Percentiles rank a stretch among this genome's conserved stretches.
Evolutionary conservation across 2,113 vertebrate species (phyloP).

Genomic region (Tauraco erythrolophus): DNA sequence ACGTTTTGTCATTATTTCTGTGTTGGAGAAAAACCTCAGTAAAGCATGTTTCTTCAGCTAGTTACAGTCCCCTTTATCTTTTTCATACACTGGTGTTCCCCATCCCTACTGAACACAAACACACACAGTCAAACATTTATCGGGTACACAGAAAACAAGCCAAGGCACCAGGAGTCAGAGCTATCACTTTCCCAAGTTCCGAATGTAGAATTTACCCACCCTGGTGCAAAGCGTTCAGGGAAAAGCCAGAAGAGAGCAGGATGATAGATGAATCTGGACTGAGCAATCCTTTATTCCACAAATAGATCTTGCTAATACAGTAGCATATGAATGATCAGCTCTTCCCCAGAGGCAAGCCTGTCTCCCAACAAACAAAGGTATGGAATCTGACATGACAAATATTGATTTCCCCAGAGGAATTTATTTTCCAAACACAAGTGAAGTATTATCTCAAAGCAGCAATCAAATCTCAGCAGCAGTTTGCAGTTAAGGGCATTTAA

Average conservation of each 20-base stretch:
- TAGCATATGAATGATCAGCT: neutral
- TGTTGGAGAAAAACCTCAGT: neutral
- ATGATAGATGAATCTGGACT: neutral
- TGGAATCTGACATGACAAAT: constrained; percentile 7
- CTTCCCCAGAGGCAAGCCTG: neutral
- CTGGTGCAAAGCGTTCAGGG: neutral
- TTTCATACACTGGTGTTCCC: neutral
- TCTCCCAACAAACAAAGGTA: neutral
- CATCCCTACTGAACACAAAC: neutral
- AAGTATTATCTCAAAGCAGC: constrained; percentile 14
- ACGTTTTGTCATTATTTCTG: neutral
- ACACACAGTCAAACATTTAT: neutral
- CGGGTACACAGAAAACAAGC: neutral
- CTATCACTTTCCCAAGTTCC: neutral
- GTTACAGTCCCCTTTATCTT: neutral
- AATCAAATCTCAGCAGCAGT: neutral
- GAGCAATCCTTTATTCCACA: neutral
- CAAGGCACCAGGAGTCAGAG: neutral
- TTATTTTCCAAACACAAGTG: constrained; percentile 8
- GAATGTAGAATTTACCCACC: neutral
- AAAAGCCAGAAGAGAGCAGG: neutral
- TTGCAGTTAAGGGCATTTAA: neutral
- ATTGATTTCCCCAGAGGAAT: constrained; percentile 3
- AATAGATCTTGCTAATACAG: neutral
- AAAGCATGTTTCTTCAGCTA: neutral